Evolutionary conservation across 2,113 vertebrate species (phyloP).

Genomic region (Arothron firmamentum): DNA sequence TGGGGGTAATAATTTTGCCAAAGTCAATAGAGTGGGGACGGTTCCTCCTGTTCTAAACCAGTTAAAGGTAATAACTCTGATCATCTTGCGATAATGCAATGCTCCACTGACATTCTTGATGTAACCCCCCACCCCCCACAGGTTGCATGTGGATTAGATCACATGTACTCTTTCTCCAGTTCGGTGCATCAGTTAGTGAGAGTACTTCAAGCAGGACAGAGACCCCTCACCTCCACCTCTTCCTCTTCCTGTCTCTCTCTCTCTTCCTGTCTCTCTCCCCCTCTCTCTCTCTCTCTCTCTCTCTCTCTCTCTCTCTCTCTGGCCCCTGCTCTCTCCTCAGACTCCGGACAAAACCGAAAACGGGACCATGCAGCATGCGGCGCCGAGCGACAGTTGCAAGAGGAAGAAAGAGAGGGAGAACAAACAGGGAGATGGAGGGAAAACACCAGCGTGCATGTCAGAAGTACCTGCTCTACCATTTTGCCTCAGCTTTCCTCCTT

Average conservation of each 20-base stretch:
- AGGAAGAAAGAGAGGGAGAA: neutral
- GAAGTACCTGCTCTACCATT: slow-evolving; percentile 86
- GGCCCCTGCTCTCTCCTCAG: neutral
- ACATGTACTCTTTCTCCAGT: neutral
- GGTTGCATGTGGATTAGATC: neutral
- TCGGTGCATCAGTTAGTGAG: too few relatives aligned
- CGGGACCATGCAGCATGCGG: slow-evolving; percentile 2
- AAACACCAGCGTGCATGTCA: slow-evolving; percentile 44
- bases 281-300: neutral
- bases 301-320: neutral
- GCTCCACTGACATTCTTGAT: neutral
- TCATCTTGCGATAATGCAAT: too few relatives aligned
- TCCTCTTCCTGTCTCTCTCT: neutral
- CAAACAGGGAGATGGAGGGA: slow-evolving; percentile 24
- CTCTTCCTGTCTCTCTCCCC: neutral
- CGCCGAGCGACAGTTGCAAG: slow-evolving; percentile 8
- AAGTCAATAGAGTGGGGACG: neutral
- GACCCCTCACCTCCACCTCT: neutral
- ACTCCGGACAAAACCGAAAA: neutral
- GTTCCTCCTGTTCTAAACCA: neutral
- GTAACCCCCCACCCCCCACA: neutral
- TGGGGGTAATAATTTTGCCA: too few relatives aligned
- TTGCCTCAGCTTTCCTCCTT: slow-evolving; percentile 81
- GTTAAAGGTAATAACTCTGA: too few relatives aligned
- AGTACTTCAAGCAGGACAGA: too few relatives aligned